These are phyloP conservation scores for Pavo muticus DNA, from an alignment of 2,113 vertebrate species.

Conservation along the genomic window DNA sequence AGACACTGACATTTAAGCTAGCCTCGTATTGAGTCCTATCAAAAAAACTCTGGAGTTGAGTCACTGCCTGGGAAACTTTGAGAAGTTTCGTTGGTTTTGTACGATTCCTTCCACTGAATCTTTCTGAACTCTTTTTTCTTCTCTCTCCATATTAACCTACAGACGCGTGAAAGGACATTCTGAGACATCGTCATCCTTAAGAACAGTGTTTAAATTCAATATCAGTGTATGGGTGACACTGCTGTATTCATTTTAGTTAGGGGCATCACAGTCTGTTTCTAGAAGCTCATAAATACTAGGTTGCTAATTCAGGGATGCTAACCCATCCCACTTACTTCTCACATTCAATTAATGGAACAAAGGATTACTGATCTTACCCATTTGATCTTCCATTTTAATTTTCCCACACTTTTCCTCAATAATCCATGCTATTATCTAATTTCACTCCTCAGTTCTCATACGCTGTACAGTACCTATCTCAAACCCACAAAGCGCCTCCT, in stretches of 20 bases:
- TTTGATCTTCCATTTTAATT: neutral
- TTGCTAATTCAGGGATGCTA: neutral
- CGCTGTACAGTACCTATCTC: neutral
- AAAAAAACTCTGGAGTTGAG: neutral
- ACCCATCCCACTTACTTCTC: neutral
- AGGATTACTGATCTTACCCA: neutral
- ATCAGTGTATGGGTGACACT: neutral
- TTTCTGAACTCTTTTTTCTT: neutral
- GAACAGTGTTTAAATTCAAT: neutral
- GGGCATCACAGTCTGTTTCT: neutral
- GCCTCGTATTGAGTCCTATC: neutral
- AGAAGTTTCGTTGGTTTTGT: neutral
- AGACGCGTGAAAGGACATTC: neutral
- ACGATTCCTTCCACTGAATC: neutral
- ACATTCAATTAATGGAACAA: rapidly evolving
- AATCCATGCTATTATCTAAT: neutral
- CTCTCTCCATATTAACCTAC: neutral
- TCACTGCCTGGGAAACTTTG: neutral
- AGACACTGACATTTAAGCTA: neutral
- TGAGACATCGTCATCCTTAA: neutral
- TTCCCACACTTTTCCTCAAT: neutral
- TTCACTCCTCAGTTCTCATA: rapidly evolving
- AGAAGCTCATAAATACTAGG: rapidly evolving
- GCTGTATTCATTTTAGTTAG: neutral
- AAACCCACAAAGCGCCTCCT: neutral